These are phyloP conservation scores for Dolichoris vasculosae DNA, from an alignment of 1,140 invertebrate genomes.

Conservation along the genomic window DNA sequence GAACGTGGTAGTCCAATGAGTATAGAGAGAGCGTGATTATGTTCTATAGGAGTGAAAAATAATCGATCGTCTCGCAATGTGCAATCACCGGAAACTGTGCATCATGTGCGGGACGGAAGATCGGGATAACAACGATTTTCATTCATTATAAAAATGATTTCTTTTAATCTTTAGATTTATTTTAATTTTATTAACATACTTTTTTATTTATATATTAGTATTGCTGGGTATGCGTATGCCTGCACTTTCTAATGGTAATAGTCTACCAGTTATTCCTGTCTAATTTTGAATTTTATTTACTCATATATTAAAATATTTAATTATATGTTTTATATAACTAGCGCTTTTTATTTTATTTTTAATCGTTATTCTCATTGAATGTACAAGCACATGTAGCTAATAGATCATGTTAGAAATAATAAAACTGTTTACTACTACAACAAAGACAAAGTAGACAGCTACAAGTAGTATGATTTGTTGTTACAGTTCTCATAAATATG, in stretches of 20 bases:
- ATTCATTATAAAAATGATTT: constrained; percentile 18
- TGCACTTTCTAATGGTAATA: too few species aligned
- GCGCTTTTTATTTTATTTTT: not conserved
- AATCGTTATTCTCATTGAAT: not conserved
- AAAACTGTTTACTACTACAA: not conserved
- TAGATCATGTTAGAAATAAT: not conserved
- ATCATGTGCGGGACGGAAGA: constrained; percentile 31
- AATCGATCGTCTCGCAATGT: not conserved
- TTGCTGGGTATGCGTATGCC: too few species aligned
- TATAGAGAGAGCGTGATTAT: constrained; percentile 17
- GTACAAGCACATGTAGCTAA: not conserved
- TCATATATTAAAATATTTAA: too few species aligned
- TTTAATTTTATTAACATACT: not conserved
- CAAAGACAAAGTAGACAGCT: too few species aligned
- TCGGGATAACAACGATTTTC: not conserved
- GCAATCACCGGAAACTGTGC: constrained; percentile 33
- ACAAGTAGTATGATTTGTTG: too few species aligned
- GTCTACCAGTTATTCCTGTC: too few species aligned
- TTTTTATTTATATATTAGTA: not conserved
- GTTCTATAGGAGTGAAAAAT: constrained; percentile 39
- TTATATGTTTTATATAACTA: too few species aligned
- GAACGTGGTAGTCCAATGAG: not conserved
- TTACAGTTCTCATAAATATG: too few species aligned
- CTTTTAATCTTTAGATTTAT: not conserved
- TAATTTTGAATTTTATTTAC: too few species aligned